A percentile compares a stretch with the other conserved stretches of the same genome.
Conservation (phyloP, 2,113 vertebrate species). For the Tor tambroides region DNA sequence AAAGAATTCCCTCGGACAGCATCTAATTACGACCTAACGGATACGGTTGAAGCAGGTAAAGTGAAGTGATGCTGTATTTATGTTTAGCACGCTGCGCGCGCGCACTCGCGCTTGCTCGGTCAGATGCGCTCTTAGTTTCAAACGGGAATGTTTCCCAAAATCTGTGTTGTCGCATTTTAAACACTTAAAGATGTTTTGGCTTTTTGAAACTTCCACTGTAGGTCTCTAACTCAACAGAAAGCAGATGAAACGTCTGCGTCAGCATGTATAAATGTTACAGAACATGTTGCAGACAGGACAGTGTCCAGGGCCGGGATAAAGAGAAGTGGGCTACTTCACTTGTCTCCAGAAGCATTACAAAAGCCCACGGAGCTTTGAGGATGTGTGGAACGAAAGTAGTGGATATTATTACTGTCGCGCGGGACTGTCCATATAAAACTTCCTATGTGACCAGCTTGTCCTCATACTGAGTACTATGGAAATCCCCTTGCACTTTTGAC, state of each 20-base stretch:
- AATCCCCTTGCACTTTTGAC: not conserved
- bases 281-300: conserved; percentile 6
- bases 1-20: conserved; percentile 90
- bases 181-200: not conserved
- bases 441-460: not conserved
- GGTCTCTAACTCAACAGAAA: not conserved
- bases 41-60: conserved; percentile 93
- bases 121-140: not conserved
- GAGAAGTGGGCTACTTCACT: not conserved
- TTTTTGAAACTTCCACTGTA: not conserved
- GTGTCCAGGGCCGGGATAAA: not conserved
- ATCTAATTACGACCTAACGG: conserved; percentile 84
- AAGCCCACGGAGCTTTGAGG: not conserved
- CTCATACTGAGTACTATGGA: not conserved
- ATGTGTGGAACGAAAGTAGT: not conserved
- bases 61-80: conserved; percentile 9
- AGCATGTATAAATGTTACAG: not conserved
- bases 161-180: not conserved
- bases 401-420: not conserved
- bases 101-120: not conserved
- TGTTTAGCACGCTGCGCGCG: not conserved
- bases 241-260: not conserved
- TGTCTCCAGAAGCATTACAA: not conserved
- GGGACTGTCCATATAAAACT: not conserved
- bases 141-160: not conserved